Conservation (phyloP, 2,113 vertebrate species). For the Cacatua alba region DNA sequence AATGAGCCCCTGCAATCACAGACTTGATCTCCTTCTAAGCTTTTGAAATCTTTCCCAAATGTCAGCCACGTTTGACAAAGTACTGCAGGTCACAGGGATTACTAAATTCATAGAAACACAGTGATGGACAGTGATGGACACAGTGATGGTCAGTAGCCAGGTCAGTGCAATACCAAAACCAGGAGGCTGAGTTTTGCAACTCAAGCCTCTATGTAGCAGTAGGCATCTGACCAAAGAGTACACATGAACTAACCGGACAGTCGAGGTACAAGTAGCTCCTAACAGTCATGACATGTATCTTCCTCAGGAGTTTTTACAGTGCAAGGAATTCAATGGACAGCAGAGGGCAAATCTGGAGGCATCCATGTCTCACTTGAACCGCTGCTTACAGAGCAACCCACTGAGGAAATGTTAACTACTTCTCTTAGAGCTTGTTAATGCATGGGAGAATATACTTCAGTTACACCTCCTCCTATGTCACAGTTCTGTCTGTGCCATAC, state of each 20-base stretch:
- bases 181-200: not conserved
- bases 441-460: not conserved
- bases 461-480: not conserved
- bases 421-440: not conserved
- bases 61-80: slow-evolving; percentile 4
- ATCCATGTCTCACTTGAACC: not conserved
- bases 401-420: not conserved
- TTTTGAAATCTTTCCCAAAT: slow-evolving; percentile 31
- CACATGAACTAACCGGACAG: not conserved
- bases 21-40: not conserved
- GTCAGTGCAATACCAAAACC: not conserved
- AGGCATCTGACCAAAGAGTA: not conserved
- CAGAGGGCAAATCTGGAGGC: not conserved
- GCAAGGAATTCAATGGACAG: not conserved
- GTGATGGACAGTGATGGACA: not conserved
- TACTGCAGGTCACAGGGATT: slow-evolving; percentile 2
- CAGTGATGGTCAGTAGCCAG: not conserved
- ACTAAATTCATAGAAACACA: not conserved
- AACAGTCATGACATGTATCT: fast-evolving
- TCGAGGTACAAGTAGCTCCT: not conserved
- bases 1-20: slow-evolving; percentile 10
- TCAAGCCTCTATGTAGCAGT: not conserved
- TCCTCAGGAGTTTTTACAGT: not conserved
- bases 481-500: not conserved
- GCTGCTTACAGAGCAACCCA: not conserved